Conservation (phyloP, 2,797 vertebrate genomes). For the Silurus aristotelis region DNA sequence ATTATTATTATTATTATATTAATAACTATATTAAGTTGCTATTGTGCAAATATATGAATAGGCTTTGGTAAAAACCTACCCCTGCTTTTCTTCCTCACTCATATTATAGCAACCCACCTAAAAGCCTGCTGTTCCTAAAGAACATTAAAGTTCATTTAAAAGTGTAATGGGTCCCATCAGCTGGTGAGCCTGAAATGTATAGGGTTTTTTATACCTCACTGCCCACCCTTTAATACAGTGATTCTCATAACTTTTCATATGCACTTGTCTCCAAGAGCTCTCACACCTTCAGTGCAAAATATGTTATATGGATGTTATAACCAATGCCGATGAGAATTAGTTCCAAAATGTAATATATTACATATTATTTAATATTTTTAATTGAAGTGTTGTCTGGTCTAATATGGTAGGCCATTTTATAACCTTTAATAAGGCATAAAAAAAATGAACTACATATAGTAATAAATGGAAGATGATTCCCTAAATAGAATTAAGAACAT, state of each 20-base stretch:
- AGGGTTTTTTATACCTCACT: conserved; percentile 62
- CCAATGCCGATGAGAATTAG: background rate
- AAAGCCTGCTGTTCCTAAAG: conserved; percentile 71
- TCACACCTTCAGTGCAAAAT: conserved; percentile 41
- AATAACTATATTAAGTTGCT: background rate
- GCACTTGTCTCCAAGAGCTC: conserved; percentile 58
- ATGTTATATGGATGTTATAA: background rate
- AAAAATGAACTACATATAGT: background rate
- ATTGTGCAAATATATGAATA: background rate
- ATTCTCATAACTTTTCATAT: conserved; percentile 66
- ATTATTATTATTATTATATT: too few relatives aligned
- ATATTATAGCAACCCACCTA: conserved; percentile 51
- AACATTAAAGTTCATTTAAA: conserved; percentile 77
- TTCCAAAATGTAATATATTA: conserved; percentile 1
- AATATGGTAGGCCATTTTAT: background rate
- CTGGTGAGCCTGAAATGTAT: conserved; percentile 74
- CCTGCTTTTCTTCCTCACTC: conserved; percentile 38
- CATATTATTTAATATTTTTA: conserved; percentile 5
- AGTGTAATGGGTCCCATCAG: conserved; percentile 79
- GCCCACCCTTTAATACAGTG: conserved; percentile 66
- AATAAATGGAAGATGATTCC: background rate
- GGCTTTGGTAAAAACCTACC: background rate
- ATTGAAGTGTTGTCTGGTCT: background rate
- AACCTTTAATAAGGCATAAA: background rate
- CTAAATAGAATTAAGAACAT: background rate